These are phyloP conservation scores for Haliclona indistincta DNA, from an alignment of 37 sponge, comb jelly and placozoan genomes.

Conservation along the genomic window DNA sequence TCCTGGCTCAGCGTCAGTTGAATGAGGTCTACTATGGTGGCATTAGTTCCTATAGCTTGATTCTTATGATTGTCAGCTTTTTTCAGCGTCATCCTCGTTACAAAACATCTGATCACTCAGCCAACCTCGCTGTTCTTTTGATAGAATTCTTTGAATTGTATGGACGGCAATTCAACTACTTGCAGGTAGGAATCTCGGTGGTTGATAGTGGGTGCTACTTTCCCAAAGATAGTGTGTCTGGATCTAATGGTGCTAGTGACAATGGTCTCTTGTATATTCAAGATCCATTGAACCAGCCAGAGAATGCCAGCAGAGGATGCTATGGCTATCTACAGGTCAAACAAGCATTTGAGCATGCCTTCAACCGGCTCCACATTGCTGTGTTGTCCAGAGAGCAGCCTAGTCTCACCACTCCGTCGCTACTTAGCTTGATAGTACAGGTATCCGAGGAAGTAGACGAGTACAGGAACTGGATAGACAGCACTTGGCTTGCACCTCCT, in stretches of 20 bases:
- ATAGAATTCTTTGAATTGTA: slow-evolving; percentile 99
- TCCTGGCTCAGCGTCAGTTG: slow-evolving; percentile 83
- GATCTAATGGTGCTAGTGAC: slow-evolving; percentile 11
- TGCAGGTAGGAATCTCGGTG: slow-evolving; percentile 78
- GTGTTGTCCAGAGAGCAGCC: slow-evolving; percentile 57
- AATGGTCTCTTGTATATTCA: slow-evolving; percentile 46
- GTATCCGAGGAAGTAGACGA: slow-evolving; percentile 59
- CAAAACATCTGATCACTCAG: slow-evolving; percentile 42
- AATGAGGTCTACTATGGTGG: slow-evolving; percentile 97
- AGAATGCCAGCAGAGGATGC: slow-evolving; percentile 77
- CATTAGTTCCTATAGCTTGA: slow-evolving; percentile 89
- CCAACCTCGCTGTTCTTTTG: slow-evolving; percentile 91
- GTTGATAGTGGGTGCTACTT: slow-evolving; percentile 86
- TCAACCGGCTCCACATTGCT: slow-evolving; percentile 47
- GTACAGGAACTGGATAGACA: slow-evolving; percentile 75
- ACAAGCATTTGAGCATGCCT: slow-evolving; percentile 88
- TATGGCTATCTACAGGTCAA: slow-evolving; percentile 77
- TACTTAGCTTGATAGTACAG: slow-evolving; percentile 57
- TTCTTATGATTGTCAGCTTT: slow-evolving; percentile 90
- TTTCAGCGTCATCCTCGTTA: slow-evolving; percentile 87
- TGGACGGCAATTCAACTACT: slow-evolving; percentile 91
- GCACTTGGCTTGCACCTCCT: slow-evolving; percentile 28
- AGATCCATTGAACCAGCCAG: slow-evolving; percentile 40
- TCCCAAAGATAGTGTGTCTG: slow-evolving; percentile 55
- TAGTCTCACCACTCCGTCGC: slow-evolving; percentile 12